Conservation (phyloP, 2,888 invertebrate species). For the Leptinotarsa juncta region DNA sequence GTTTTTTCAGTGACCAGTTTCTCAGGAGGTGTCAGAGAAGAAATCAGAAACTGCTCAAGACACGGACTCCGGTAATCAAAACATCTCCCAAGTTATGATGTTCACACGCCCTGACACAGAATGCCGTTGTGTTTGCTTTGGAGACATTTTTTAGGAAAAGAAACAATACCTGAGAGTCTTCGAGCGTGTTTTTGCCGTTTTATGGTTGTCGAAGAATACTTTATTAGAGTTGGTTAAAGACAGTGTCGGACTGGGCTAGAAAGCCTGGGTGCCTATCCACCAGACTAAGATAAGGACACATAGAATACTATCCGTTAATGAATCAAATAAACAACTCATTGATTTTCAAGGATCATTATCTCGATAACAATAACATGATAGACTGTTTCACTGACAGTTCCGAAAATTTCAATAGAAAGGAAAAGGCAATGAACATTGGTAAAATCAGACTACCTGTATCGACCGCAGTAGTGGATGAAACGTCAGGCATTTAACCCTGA, state of each 20-base stretch:
- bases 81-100: slow-evolving; percentile 37
- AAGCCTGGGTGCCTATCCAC: too few species aligned
- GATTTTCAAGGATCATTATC: too few species aligned
- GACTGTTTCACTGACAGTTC: too few species aligned
- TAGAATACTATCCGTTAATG: too few species aligned
- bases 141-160: slow-evolving; percentile 23
- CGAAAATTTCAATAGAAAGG: too few species aligned
- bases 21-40: slow-evolving; percentile 53
- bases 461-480: too few species aligned
- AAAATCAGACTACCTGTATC: too few species aligned
- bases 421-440: too few species aligned
- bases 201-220: background rate
- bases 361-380: too few species aligned
- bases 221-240: background rate
- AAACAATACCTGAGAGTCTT: slow-evolving; percentile 5
- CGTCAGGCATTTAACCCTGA: too few species aligned
- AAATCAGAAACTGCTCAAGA: slow-evolving; percentile 48
- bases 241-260: background rate
- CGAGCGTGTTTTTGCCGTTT: slow-evolving; percentile 8
- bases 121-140: slow-evolving; percentile 41
- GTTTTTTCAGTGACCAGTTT: slow-evolving; percentile 49
- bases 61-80: slow-evolving; percentile 51
- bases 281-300: too few species aligned
- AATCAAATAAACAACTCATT: too few species aligned
- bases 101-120: slow-evolving; percentile 52